Evolutionary conservation across 1,140 invertebrate species (phyloP), one percentile per base, ranked within the genome.

Genomic region (Psilanteris sp.): DNA sequence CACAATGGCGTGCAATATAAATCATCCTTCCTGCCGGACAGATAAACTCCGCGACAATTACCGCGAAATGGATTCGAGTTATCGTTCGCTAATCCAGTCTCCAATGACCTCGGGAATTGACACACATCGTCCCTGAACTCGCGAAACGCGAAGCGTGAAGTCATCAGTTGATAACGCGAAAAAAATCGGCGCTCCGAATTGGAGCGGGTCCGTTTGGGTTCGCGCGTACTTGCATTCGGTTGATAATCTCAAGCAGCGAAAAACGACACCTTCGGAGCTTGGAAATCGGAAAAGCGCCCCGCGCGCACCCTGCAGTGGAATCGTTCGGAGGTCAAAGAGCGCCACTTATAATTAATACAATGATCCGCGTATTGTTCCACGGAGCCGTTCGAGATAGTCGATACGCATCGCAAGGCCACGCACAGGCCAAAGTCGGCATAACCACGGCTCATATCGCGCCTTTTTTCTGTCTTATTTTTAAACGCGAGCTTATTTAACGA

Each of bases 241-340:
- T n/a, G n/a, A n/a, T n/a, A n/a, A n/a, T n/a, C n/a, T n/a, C n/a
- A n/a, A n/a, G n/a, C n/a, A 29, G 16, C 41, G 24, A 9, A n/a
- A 5, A 44, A 44, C 20, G 16, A 15, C 16, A 29, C 6, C 41
- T n/a, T n/a, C n/a, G n/a, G n/a, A n/a, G n/a, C n/a, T n/a, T n/a
- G n/a, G n/a, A n/a, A n/a, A n/a, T n/a, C n/a, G n/a, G n/a, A n/a
- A n/a, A n/a, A n/a, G n/a, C n/a, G n/a, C n/a, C n/a, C n/a, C n/a
- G n/a, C n/a, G n/a, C n/a, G n/a, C n/a, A n/a, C n/a, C n/a, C n/a
- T n/a, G n/a, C 48, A 82, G 73, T 85, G 83, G 83, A 85, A 85
- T 83, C 66, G 78, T 85, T 80, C 50, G 68, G 62, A 70, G 83
- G 83, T 85, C 80, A 81, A 48, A 78, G 79, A 52, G 72, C 74